Evolutionary conservation across 23 tunicate species (phyloP), one percentile per base, ranked within the genome.

Genomic region (Ascidia mentula): DNA sequence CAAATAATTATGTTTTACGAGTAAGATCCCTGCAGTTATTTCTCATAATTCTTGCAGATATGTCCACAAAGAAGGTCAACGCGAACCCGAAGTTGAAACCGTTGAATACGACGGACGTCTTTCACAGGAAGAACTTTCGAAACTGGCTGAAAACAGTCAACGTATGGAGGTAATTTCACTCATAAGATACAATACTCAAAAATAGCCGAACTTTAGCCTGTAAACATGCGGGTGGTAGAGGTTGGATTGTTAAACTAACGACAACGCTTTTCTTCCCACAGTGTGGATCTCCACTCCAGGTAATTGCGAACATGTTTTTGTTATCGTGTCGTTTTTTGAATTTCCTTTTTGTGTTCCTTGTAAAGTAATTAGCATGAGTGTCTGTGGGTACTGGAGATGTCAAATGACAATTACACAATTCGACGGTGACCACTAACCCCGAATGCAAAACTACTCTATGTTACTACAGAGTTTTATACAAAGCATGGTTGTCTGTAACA

Each of bases 41-140:
- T n/a, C n/a, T n/a, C n/a, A n/a, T n/a, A n/a, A n/a, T n/a, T n/a
- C 65, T 3, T 53, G 1, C 36, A 91, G 97, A 37, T 91, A 91
- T 78, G 77, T 85, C 34, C 97, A 91, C 80, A 85, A 86, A 76
- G 90, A 81, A 3, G 97, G 97, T 0, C 84, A 86, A 45, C 34
- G 40, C 0, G 97, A 91, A 53, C 97, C 97, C 0, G 97, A 75
- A 37, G 82, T 79, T 17, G 86, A 84, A 36, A 85, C 79, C 7
- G 59, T 60, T 74, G 97, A 91, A 74, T 91, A 72, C 69, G 97
- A 91, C 36, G 97, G 97, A 77, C 72, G 87, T 36, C 61, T 91
- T 69, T 40, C 90, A 6, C 89, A 91, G 34, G 87, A 91, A n/a
- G 87, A 91, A 37, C 86, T 87, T 36, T 73, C 82, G 0, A 60